Base-by-base conservation (phyloP, 2,797 vertebrate species). In the Dallia pectoralis region DNA sequence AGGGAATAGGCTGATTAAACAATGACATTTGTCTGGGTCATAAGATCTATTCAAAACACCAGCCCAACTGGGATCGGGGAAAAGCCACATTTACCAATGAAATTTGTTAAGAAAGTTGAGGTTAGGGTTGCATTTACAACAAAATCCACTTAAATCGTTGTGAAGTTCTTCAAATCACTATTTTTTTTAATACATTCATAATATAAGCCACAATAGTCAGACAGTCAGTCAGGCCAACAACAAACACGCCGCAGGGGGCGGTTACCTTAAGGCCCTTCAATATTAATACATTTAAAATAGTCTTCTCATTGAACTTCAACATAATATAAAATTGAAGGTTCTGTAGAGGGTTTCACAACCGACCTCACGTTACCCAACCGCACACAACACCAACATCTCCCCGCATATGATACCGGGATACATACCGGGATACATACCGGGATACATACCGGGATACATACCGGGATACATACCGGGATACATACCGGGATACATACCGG, bases 121-220 rank as follows among this genome's bases (percentile, higher is more conserved):
- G 51, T 56, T 3, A 11, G 8, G 22, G n/a, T 19, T 51, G 18
- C 1, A 51, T n/a, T n/a, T 53, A 19, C 18, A 53, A 53, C n/a
- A 0, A 7, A 53, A 53, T 6, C 18, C 49, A 71, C 30, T 19
- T 67, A 67, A 61, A 29, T 51, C 32, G 19, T 56, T 66, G 11
- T 0, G 33, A 27, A 48, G 73, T 9, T 11, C 47, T 51, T 22
- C 75, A 63, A 22, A 27, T 79, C 70, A n/a, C n/a, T n/a, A n/a
- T n/a, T 1, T 0, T 63, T 68, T 77, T 82, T 69, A 72, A 72
- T 72, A 84, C 79, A 81, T 81, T 81, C 84, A 82, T 78, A 75
- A 82, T 77, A 29, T 79, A 6, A 51, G 67, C 72, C 64, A 80
- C 47, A 19, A 79, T 69, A 86, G 81, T 44, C 51, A 69, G 53